Evolutionary conservation across 2,113 vertebrate species (phyloP).

Genomic region (Jacana jacana): DNA sequence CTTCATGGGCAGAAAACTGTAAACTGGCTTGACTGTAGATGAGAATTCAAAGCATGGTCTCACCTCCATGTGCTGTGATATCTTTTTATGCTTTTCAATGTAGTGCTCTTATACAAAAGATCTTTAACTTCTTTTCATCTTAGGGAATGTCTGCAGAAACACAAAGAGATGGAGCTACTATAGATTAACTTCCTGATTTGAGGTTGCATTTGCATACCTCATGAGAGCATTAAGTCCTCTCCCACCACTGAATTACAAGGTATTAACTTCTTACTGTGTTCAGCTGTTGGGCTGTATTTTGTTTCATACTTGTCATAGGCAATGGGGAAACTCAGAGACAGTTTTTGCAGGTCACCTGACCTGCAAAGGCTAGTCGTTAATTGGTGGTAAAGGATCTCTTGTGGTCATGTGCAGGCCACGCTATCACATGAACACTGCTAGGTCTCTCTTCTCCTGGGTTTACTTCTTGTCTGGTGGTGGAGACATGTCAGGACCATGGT

Average conservation of each 20-base stretch:
- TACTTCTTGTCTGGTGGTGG: not conserved
- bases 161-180: not conserved
- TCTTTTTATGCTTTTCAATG: not conserved
- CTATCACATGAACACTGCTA: fast-evolving
- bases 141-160: not conserved
- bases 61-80: not conserved
- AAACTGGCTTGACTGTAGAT: not conserved
- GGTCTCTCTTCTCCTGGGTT: not conserved
- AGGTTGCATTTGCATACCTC: not conserved
- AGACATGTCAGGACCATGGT: not conserved
- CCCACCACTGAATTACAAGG: not conserved
- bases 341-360: not conserved
- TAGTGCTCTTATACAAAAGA: not conserved
- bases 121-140: not conserved
- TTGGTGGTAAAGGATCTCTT: not conserved
- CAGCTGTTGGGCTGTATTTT: not conserved
- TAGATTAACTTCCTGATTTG: not conserved
- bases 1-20: not conserved
- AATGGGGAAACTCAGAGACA: not conserved
- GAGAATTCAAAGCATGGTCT: not conserved
- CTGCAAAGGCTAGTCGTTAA: not conserved
- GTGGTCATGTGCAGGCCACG: too few species aligned
- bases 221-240: not conserved
- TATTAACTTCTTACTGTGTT: not conserved
- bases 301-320: not conserved